Base-by-base conservation (phyloP, 2,888 invertebrate genomes). In the Philopedon plagiatum region DNA sequence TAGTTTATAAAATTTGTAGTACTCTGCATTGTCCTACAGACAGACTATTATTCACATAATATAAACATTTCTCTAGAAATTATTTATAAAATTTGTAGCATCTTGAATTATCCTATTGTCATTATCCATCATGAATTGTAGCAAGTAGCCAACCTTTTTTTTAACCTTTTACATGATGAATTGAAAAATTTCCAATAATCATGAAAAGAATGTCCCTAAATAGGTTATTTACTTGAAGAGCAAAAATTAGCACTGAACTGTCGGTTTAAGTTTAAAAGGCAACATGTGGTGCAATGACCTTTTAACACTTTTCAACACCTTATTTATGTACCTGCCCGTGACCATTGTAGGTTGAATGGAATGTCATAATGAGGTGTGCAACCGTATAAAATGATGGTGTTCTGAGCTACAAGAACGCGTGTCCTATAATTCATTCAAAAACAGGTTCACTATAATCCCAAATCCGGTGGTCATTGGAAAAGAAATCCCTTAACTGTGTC, bases 371-470 rank as follows among this genome's bases (percentile, higher is more conserved):
- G 62, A 61, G 51, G 57, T 65, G 57, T 65, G 64, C 64, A 70
- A 70, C 57, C 58, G 63, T 64, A 34, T 71, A 71, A 70, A 71
- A 65, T 71, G 23, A 46, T 60, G 60, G 61, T 23, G 57, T 64
- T 54, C 46, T 60, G 54, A 61, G 26, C 62, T 18, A 71, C 41
- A 65, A 51, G 71, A 57, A 63, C 69, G 60, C 41, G 65, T 56
- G 23, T 44, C 56, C 61, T 65, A 70, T 71, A 65, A 71, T 71
- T 71, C 61, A 66, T 71, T 71, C 44, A 60, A 51, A 71, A 71
- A 71, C 71, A 60, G 71, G 71, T 70, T 70, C 58, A 46, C 19
- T 18, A 44, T 57, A 58, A 58, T 64, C 70, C 39, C 21, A 63
- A 70, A 46, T 68, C 54, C 32, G 54, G 23, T 68, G 61, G 68